Evolutionary conservation across 2,113 vertebrate species (phyloP), one percentile per base, ranked within the genome.

Genomic region (Salvelinus namaycush): DNA sequence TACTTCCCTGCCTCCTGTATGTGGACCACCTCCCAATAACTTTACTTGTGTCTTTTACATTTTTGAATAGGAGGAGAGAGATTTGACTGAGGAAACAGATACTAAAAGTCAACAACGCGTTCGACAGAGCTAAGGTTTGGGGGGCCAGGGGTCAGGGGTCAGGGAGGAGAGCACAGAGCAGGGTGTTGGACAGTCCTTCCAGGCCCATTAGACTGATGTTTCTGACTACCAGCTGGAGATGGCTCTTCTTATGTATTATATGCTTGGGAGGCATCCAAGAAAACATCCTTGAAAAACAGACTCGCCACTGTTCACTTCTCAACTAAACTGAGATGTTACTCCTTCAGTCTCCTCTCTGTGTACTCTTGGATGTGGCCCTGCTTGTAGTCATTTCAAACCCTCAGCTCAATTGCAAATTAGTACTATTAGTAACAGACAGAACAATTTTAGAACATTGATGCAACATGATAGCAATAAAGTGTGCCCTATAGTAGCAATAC

Each of bases 211-310:
- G 87, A 87, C 85, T 85, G 83, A 85, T 89, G 88, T 90, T 91
- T 86, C 86, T 83, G 90, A 89, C 74, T 68, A 87, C 84, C 87
- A 89, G 89, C 86, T 85, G 84, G 90, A 87, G 87, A 91, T 85
- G 83, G 80, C 87, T 90, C 86, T 83, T 78, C 84, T 89, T 87
- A 85, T 88, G 80, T 88, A 82, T 86, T 81, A 29, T 74, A 86
- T 72, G 85, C 78, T 89, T 91, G 90, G 92, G 86, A 88, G 80
- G 74, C 74, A 64, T 90, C 92, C 92, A 93, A 91, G 85, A 85
- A 83, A 92, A 93, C 91, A 92, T 88, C 89, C 91, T 90, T 65
- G 87, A 89, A 88, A 91, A 87, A 93, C 92, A 93, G 92, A 92
- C 81, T 78, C 74, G 84, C 84, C 89, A 91, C 90, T 93, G 90